Evolutionary conservation across 2,113 vertebrate species (phyloP).

Genomic region (Neodontobutis hainanensis): DNA sequence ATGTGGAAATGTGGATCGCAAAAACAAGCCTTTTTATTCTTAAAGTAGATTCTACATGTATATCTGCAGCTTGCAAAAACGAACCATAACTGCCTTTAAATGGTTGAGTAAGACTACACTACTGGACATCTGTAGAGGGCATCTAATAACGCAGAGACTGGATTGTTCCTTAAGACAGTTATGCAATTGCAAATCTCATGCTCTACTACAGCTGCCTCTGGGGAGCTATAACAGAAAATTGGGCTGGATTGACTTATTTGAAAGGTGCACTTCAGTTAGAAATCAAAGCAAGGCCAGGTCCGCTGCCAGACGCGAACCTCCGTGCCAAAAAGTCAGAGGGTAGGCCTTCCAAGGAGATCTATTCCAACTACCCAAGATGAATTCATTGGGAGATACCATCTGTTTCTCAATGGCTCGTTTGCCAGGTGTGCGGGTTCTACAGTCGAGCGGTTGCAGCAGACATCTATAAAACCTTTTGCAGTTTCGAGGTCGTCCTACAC

Average conservation of each 20-base stretch:
- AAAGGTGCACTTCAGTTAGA: slow-evolving; percentile 16
- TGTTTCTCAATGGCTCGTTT: slow-evolving; percentile 64
- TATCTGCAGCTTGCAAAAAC: neutral
- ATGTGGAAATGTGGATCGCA: no score
- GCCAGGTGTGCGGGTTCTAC: slow-evolving; percentile 45
- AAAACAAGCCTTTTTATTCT: no score
- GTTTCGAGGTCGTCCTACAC: slow-evolving; percentile 16
- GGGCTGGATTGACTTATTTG: neutral
- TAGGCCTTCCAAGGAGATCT: slow-evolving; percentile 64
- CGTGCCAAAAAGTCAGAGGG: slow-evolving; percentile 61
- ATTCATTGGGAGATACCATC: slow-evolving; percentile 69
- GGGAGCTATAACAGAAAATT: neutral
- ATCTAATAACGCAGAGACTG: slow-evolving; percentile 28
- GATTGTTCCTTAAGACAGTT: slow-evolving; percentile 31
- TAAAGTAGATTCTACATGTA: no score
- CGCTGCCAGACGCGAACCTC: slow-evolving; percentile 42
- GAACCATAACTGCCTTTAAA: neutral
- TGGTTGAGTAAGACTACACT: neutral
- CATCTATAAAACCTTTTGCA: slow-evolving; percentile 40
- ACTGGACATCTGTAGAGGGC: neutral
- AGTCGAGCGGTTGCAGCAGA: slow-evolving; percentile 39
- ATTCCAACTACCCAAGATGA: slow-evolving; percentile 65
- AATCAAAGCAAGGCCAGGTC: neutral
- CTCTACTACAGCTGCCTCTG: slow-evolving; percentile 2
- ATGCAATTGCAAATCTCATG: slow-evolving; percentile 35